Conservation (phyloP, 2,888 invertebrate genomes). For the Cephonodes hylas region DNA sequence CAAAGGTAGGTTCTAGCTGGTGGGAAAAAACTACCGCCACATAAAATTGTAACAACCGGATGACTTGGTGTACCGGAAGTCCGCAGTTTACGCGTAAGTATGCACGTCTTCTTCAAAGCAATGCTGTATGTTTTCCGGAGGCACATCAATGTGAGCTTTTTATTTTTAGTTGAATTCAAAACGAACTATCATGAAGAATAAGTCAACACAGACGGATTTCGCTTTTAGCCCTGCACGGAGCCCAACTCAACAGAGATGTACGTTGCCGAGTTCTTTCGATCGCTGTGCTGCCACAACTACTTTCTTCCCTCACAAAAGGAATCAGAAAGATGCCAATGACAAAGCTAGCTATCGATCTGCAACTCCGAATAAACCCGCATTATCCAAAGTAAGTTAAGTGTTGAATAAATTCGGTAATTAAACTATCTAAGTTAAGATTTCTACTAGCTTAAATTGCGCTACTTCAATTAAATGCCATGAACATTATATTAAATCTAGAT, state of each 20-base stretch:
- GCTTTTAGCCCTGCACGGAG: neutral
- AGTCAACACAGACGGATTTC: slow-evolving; percentile 27
- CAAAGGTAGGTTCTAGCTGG: too few relatives aligned
- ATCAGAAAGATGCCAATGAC: neutral
- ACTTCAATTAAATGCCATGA: too few relatives aligned
- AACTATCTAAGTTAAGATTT: neutral
- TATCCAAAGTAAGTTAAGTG: slow-evolving; percentile 6
- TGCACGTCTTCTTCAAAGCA: too few relatives aligned
- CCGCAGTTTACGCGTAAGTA: too few relatives aligned
- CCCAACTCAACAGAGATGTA: neutral
- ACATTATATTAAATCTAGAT: too few relatives aligned
- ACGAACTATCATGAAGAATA: slow-evolving; percentile 23
- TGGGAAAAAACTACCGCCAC: too few relatives aligned
- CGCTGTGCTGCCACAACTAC: neutral
- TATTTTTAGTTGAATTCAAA: neutral
- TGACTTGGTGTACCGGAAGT: too few relatives aligned
- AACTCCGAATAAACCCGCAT: neutral
- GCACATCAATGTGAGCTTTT: neutral
- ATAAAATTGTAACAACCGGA: too few relatives aligned
- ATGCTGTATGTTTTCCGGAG: too few relatives aligned
- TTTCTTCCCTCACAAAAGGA: neutral
- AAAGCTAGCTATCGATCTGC: neutral
- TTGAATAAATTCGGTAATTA: neutral
- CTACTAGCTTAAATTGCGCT: neutral
- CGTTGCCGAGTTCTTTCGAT: neutral